phyloP scores from a whole-genome alignment of 2,888 invertebrate species.

The Synanthedon vespiformis region DNA sequence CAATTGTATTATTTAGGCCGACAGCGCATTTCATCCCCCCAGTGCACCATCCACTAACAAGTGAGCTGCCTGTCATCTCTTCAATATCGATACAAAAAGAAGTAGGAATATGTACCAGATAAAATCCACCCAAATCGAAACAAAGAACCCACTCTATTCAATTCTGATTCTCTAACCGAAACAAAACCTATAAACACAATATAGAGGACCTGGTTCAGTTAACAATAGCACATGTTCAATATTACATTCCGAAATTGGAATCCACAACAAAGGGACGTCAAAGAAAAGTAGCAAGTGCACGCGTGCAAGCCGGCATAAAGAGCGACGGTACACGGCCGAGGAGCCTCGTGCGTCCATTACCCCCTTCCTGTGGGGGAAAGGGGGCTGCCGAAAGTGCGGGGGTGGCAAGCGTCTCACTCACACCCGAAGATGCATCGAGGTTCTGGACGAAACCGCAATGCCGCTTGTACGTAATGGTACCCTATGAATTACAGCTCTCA shows the following conservation, averaged over 20 bases:
- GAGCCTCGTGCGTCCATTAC: slow-evolving; percentile 68
- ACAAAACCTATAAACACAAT: background rate
- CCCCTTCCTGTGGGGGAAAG: slow-evolving; percentile 28
- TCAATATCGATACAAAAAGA: too few species aligned
- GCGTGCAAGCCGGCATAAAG: slow-evolving; percentile 62
- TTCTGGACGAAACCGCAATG: slow-evolving; percentile 63
- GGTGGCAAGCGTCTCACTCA: slow-evolving; percentile 39
- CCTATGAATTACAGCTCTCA: slow-evolving; percentile 53
- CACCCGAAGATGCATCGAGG: slow-evolving; percentile 64
- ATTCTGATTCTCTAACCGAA: background rate
- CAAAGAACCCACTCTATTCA: background rate
- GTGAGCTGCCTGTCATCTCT: too few species aligned
- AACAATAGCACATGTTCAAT: background rate
- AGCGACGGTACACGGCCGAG: slow-evolving; percentile 46
- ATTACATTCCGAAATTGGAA: slow-evolving; percentile 53
- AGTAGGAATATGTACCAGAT: too few species aligned
- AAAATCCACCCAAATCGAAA: background rate
- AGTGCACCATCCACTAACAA: too few species aligned
- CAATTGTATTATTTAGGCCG: too few species aligned
- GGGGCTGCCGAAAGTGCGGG: slow-evolving; percentile 45
- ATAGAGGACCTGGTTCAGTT: background rate
- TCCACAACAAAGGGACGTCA: slow-evolving; percentile 60
- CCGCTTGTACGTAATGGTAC: slow-evolving; percentile 28
- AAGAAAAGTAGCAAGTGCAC: slow-evolving; percentile 67
- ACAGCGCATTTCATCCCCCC: too few species aligned